Conservation (phyloP, 2,888 invertebrate genomes). For the Eristalis pertinax region DNA sequence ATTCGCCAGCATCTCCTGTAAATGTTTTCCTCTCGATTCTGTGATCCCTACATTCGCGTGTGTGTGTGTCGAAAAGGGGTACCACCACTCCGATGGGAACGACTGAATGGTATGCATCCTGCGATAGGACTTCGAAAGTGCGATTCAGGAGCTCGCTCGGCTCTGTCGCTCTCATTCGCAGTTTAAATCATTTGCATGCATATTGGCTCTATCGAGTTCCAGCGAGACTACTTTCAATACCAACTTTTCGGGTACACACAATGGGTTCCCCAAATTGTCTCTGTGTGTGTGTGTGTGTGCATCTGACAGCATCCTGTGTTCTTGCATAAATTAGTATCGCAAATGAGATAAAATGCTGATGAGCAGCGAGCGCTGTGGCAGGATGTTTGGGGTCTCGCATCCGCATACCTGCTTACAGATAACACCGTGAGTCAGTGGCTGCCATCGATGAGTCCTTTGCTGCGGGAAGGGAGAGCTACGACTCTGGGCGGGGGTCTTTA, state of each 20-base stretch:
- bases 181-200: conserved; percentile 72
- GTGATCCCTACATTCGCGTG: not conserved
- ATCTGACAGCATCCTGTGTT: conserved; percentile 38
- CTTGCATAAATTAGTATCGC: conserved; percentile 69
- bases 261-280: not conserved
- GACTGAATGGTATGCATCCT: conserved; percentile 49
- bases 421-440: conserved; percentile 21
- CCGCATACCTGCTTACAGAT: conserved; percentile 53
- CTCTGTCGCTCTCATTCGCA: conserved; percentile 33
- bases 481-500: conserved; percentile 20
- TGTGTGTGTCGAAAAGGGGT: conserved; percentile 2
- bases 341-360: conserved; percentile 72
- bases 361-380: conserved; percentile 47
- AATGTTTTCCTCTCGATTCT: too few species aligned
- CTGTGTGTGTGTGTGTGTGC: not conserved
- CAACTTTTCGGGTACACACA: conserved; percentile 45
- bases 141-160: conserved; percentile 14
- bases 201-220: conserved; percentile 69
- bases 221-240: conserved; percentile 54
- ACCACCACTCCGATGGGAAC: conserved; percentile 23
- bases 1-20: too few species aligned
- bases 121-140: conserved; percentile 40
- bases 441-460: not conserved
- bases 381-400: conserved; percentile 44
- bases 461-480: not conserved